Percentiles rank a stretch among this genome's conserved stretches.
phyloP scores from a whole-genome alignment of 2,797 vertebrate species.

The Picus viridis region DNA sequence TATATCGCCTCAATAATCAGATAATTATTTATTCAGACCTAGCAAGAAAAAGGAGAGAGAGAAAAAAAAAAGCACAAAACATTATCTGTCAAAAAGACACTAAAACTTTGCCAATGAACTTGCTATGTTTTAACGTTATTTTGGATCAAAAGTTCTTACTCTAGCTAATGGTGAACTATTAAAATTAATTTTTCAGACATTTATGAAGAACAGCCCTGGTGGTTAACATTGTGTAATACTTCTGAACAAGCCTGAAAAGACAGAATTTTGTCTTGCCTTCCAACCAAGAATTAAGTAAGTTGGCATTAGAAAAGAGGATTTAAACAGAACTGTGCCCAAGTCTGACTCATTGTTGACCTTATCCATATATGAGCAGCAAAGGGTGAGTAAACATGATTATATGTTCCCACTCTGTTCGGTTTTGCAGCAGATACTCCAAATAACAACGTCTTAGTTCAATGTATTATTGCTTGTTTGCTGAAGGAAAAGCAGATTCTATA shows the following conservation, averaged over 20 bases:
- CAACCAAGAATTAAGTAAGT: not conserved
- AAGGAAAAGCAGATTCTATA: not conserved
- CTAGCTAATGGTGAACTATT: not conserved
- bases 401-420: not conserved
- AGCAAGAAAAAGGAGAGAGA: not conserved
- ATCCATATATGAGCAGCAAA: not conserved
- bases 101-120: not conserved
- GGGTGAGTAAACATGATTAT: not conserved
- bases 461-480: not conserved
- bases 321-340: not conserved
- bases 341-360: not conserved
- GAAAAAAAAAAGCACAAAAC: not conserved
- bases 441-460: not conserved
- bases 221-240: not conserved
- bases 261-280: constrained; percentile 15
- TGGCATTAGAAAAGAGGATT: not conserved
- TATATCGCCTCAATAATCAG: not conserved
- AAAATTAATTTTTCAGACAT: not conserved
- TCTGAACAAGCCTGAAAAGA: not conserved
- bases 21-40: not conserved
- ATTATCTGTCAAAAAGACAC: not conserved
- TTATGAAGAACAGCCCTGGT: not conserved
- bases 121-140: not conserved
- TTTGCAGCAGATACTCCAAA: not conserved
- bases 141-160: not conserved